Evolutionary conservation across 2,888 invertebrate species (phyloP), one percentile per base, ranked within the genome.

Genomic region (Diarsia brunnea): DNA sequence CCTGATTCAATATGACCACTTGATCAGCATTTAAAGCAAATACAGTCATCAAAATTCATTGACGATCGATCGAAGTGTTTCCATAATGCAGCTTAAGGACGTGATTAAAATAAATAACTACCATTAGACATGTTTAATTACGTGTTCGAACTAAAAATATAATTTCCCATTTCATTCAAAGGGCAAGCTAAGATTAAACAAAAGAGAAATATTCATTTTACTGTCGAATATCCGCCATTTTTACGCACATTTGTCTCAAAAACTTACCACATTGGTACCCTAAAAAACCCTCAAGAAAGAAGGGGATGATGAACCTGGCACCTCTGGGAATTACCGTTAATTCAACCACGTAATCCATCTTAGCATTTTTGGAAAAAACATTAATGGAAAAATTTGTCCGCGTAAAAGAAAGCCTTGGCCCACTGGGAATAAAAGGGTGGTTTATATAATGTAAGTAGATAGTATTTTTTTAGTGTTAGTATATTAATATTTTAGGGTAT

Each of bases 291-390:
- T 71, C 73, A 88, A 87, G 84, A 88, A 90, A 90, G 91, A 92
- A 93, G 93, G 92, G 85, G 74, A 70, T 92, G 91, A 93, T 91
- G 91, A 93, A 90, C 89, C 85, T 83, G 83, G 80, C 78, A 89
- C 95, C 95, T 83, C 60, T 81, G 95, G 96, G 96, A 94, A 91
- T 91, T 83, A 84, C 86, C 86, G 94, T 93, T 87, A 94, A 95
- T 93, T 93, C 91, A 91, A 95, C 92, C 91, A 92, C 91, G 93
- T 95, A 96, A 96, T 96, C 96, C 96, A 95, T 96, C 96, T 96
- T 96, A 96, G 93, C 92, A 90, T 93, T 94, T 94, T 90, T 83
- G 84, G 88, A n/a, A 82, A 92, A 92, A 92, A 87, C 90, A 91
- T 93, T 95, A 96, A 96, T 95, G 95, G 95, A 94, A 95, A 94